A percentile compares a stretch with the other conserved stretches of the same genome.
These are phyloP conservation scores for Orthonychiurus folsomi DNA, from an alignment of 2,888 invertebrate genomes.

Conservation along the genomic window DNA sequence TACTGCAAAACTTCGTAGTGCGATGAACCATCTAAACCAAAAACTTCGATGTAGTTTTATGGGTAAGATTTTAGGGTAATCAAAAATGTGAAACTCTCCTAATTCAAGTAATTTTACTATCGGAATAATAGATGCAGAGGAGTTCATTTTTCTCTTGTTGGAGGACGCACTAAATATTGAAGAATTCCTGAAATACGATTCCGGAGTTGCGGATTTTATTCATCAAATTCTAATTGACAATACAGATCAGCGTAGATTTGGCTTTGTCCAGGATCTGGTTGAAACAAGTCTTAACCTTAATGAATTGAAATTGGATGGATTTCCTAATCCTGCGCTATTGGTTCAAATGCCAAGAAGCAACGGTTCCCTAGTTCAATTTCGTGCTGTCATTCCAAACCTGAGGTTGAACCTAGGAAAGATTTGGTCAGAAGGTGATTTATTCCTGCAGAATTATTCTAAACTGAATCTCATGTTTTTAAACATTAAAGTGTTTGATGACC, in stretches of 20 bases:
- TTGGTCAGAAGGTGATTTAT: not conserved
- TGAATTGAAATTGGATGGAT: conserved; percentile 23
- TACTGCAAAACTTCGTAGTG: not conserved
- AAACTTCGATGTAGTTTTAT: conserved; percentile 2
- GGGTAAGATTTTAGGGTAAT: not conserved
- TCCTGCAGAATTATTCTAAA: not conserved
- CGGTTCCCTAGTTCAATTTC: conserved; percentile 25
- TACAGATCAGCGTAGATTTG: conserved; percentile 23
- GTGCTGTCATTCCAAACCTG: conserved; percentile 28
- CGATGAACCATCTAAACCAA: not conserved
- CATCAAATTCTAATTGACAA: conserved; percentile 30
- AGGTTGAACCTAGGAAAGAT: not conserved
- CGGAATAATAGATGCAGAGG: conserved; percentile 24
- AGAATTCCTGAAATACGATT: conserved; percentile 30
- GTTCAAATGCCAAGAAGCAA: conserved; percentile 30
- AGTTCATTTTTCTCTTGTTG: conserved; percentile 28
- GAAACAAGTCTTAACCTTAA: conserved; percentile 25
- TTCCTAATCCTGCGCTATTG: conserved; percentile 30
- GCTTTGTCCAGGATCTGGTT: conserved; percentile 25
- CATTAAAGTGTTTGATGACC: not conserved
- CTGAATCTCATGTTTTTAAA: too few relatives aligned
- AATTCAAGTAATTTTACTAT: not conserved
- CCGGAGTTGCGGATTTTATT: conserved; percentile 23
- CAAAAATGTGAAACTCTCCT: not conserved
- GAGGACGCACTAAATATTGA: conserved; percentile 25